These are phyloP conservation scores for Ctenoplectra terminalis DNA, from an alignment of 1,140 invertebrate species.

Conservation along the genomic window DNA sequence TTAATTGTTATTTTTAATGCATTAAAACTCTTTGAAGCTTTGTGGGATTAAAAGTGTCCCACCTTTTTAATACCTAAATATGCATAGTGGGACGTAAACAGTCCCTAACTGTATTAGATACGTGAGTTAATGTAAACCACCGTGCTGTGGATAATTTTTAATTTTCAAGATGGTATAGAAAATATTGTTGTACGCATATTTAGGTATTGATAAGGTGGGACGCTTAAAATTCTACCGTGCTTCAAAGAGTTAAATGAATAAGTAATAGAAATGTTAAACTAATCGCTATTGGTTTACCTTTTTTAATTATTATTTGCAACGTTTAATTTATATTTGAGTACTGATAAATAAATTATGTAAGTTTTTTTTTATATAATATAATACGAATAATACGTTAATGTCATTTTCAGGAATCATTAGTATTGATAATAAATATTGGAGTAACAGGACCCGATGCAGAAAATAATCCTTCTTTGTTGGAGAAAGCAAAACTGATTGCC, in stretches of 20 bases:
- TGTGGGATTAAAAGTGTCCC: too few species aligned
- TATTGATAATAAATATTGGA: constrained; percentile 63
- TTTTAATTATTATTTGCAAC: neutral
- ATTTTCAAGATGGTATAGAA: too few species aligned
- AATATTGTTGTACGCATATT: too few species aligned
- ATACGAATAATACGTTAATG: neutral
- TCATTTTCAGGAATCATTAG: constrained; percentile 56
- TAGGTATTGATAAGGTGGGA: too few species aligned
- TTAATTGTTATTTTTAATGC: neutral
- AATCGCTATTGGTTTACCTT: neutral
- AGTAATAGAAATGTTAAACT: neutral
- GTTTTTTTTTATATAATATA: constrained; percentile 2
- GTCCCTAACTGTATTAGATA: too few species aligned
- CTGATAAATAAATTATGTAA: neutral
- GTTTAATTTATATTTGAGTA: neutral
- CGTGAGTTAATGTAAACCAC: too few species aligned
- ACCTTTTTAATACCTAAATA: too few species aligned
- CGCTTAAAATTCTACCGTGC: too few species aligned
- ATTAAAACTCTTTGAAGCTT: too few species aligned
- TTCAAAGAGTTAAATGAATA: too few species aligned
- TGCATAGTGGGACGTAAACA: too few species aligned
- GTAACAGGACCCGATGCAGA: constrained; percentile 17
- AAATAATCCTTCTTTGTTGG: constrained; percentile 46
- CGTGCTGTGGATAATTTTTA: too few species aligned
- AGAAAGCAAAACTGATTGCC: constrained; percentile 65